A percentile compares a stretch with the other conserved stretches of the same genome.
Conservation (phyloP, 2,797 vertebrate genomes). For the Bovichtus diacanthus region DNA sequence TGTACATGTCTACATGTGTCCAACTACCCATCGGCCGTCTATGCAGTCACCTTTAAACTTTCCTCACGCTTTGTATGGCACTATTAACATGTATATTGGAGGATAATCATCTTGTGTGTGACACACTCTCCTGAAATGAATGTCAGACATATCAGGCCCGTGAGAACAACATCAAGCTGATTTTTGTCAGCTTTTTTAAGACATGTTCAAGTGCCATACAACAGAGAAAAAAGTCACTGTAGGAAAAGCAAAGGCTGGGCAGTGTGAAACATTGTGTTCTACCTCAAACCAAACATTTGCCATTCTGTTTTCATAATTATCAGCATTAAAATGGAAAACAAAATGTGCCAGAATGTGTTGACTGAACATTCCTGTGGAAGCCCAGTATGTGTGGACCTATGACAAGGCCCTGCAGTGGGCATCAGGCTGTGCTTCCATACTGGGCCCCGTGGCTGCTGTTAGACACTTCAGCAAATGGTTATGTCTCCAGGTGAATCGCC, state of each 20-base stretch:
- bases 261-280: too few relatives aligned
- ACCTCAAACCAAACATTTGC: constrained; percentile 3
- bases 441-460: neutral
- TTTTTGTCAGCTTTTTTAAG: too few relatives aligned
- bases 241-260: too few relatives aligned
- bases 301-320: too few relatives aligned
- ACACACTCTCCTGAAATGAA: neutral
- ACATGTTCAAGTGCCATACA: too few relatives aligned
- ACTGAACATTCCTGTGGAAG: neutral
- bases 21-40: neutral
- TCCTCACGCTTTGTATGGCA: neutral
- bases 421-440: neutral
- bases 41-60: neutral
- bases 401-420: neutral
- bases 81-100: neutral
- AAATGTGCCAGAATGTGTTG: too few relatives aligned
- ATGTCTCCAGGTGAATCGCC: neutral
- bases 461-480: neutral
- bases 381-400: too few relatives aligned
- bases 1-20: neutral
- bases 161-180: neutral
- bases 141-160: too few relatives aligned
- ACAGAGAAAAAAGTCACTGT: too few relatives aligned
- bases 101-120: neutral
- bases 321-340: too few relatives aligned